Percentiles rank a stretch among this genome's conserved stretches.
Evolutionary conservation across 2,888 invertebrate species (phyloP).

Genomic region (Corythucha ciliata): DNA sequence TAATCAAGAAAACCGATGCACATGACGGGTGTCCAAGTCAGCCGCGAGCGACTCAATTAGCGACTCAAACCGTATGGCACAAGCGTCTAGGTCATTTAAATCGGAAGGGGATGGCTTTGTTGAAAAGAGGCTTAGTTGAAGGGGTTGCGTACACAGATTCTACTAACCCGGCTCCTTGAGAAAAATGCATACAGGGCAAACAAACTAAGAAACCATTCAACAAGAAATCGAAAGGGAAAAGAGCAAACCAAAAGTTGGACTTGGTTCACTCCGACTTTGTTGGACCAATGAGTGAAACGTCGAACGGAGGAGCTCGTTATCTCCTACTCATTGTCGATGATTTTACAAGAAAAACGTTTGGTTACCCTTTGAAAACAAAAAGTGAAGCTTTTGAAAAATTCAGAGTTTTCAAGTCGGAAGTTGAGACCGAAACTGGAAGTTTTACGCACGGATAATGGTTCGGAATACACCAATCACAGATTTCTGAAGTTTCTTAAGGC

Average conservation of each 20-base stretch:
- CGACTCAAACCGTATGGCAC: conserved; percentile 24
- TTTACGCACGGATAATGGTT: no score
- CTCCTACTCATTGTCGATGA: conserved; percentile 31
- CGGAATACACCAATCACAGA: conserved; percentile 12
- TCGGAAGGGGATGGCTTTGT: conserved; percentile 12
- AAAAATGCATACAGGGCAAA: conserved; percentile 21
- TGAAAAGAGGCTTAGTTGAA: conserved; percentile 19
- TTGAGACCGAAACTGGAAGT: conserved; percentile 35
- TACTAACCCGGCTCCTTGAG: conserved; percentile 5
- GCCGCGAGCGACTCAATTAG: no score
- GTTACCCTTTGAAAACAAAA: conserved; percentile 39
- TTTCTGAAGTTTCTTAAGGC: conserved; percentile 12
- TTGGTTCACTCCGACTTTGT: conserved; percentile 32
- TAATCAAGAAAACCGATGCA: no score
- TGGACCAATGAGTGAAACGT: conserved; percentile 28
- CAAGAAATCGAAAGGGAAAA: conserved; percentile 9
- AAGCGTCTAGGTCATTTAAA: conserved; percentile 26
- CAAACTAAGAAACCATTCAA: conserved; percentile 13
- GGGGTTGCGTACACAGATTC: conserved; percentile 7
- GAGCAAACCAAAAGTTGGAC: conserved; percentile 24
- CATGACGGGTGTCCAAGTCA: no score
- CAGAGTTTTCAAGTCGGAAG: conserved; percentile 35
- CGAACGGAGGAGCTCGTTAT: conserved; percentile 28
- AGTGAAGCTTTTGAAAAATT: conserved; percentile 36
- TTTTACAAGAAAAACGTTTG: conserved; percentile 26